Evolutionary conservation across 2,113 vertebrate species (phyloP), one percentile per base, ranked within the genome.

Genomic region (Heliornis fulica): DNA sequence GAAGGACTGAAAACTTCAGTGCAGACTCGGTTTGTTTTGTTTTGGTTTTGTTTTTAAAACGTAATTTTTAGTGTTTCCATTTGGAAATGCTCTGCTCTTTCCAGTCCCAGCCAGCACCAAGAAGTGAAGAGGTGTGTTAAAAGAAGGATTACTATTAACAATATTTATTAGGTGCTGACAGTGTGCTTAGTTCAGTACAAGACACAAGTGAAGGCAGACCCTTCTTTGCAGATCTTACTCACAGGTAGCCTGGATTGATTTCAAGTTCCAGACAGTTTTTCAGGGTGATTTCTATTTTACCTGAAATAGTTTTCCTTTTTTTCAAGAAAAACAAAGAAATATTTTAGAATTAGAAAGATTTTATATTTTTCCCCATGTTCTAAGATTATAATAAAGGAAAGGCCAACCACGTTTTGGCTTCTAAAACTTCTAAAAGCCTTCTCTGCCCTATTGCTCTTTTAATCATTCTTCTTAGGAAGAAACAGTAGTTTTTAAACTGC

Each of bases 151-250:
- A 71, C 72, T 91, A 89, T 90, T 89, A 94, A 70, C 36, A 21
- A 90, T 90, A 93, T 96, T 93, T 93, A 94, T 95, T 88, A 95
- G 70, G 87, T 93, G 90, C 56, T 95, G 94, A 96, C 91, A 96
- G 46, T 14, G 8, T 77, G 56, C 82, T 83, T 70, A 68, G n/a
- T 40, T 89, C 45, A 46, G 21, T 70, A 60, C 56, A 89, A 91
- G 94, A 84, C 82, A 94, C 16, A 20, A 91, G 83, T 70, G 64
- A 95, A 91, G 87, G 50, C 89, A 96, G 61, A 83, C 41, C 8
- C 57, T 79, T 70, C 53, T 41, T 34, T 65, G 57, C 54, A 86
- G 57, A 77, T 76, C 31, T 89, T 93, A 38, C 60, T 83, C 69
- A 65, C 51, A 92, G 74, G 92, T 85, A 96, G 59, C 80, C 86